phyloP scores from a whole-genome alignment of 2,797 vertebrate species.

The Cheirogaleus major region DNA sequence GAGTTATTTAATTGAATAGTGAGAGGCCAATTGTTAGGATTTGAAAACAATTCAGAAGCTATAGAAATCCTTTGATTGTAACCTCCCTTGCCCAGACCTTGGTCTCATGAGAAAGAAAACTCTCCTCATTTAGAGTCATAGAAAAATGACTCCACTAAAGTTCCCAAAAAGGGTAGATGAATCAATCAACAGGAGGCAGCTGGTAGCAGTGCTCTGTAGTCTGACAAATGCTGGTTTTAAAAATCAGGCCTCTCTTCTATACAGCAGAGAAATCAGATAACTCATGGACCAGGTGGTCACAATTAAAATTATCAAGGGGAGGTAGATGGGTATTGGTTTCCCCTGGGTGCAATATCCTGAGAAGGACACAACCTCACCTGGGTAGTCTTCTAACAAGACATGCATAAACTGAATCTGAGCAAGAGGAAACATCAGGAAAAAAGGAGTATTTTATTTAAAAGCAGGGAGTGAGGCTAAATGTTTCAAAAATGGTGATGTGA shows the following conservation, averaged over 20 bases:
- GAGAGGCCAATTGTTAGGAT: conserved; percentile 34
- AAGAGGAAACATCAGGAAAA: background rate
- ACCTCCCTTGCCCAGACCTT: conserved; percentile 6
- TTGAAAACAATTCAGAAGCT: conserved; percentile 58
- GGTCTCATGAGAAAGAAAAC: conserved; percentile 41
- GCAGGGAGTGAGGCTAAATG: background rate
- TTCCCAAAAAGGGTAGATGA: background rate
- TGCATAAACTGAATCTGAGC: background rate
- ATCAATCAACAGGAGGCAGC: background rate
- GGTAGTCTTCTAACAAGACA: background rate
- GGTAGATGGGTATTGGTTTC: background rate
- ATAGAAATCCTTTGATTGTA: conserved; percentile 46
- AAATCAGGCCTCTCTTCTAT: background rate
- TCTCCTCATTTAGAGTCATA: background rate
- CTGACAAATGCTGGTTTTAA: conserved; percentile 7
- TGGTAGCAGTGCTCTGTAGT: background rate
- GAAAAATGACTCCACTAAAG: background rate
- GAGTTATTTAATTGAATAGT: conserved; percentile 47
- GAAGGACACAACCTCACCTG: background rate
- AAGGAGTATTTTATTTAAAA: background rate
- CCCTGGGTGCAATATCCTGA: background rate
- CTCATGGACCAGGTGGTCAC: background rate
- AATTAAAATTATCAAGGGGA: background rate
- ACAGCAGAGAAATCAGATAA: background rate
- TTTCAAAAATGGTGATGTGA: background rate